phyloP scores from a whole-genome alignment of 2,888 invertebrate genomes.

The Chrysolina haemoptera region DNA sequence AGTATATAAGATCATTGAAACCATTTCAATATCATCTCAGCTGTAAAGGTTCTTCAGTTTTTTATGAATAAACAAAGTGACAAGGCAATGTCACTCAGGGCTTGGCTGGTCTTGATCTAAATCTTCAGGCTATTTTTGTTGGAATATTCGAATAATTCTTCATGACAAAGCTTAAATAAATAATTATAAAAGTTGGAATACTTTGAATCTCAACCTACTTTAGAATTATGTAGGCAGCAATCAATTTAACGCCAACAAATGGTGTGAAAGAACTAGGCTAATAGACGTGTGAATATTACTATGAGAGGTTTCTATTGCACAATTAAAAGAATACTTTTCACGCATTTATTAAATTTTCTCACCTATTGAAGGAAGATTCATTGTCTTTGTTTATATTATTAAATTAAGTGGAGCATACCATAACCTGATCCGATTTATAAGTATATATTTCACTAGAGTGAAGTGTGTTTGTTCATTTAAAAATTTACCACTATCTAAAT shows the following conservation, averaged over 20 bases:
- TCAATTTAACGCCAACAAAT: slow-evolving; percentile 8
- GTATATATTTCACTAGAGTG: too few species aligned
- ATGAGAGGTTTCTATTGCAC: slow-evolving; percentile 2
- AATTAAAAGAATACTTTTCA: not conserved
- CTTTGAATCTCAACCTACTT: not conserved
- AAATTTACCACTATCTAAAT: too few species aligned
- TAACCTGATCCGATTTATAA: not conserved
- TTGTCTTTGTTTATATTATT: not conserved
- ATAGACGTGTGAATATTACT: not conserved
- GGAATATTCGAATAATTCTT: not conserved
- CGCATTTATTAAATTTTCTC: not conserved
- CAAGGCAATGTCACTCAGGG: not conserved
- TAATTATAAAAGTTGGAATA: not conserved
- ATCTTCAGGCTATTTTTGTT: not conserved
- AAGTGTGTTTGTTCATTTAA: too few species aligned
- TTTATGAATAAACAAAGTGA: not conserved
- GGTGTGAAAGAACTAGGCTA: not conserved
- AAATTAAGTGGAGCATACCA: not conserved
- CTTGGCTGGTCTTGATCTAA: slow-evolving; percentile 11
- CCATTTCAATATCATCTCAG: not conserved
- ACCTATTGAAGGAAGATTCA: not conserved
- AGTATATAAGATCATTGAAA: not conserved
- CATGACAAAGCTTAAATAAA: not conserved
- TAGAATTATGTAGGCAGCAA: not conserved
- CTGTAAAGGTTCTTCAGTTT: not conserved